Conservation (phyloP, 64 coral and sea anemone species). For the Acropora tenuis region DNA sequence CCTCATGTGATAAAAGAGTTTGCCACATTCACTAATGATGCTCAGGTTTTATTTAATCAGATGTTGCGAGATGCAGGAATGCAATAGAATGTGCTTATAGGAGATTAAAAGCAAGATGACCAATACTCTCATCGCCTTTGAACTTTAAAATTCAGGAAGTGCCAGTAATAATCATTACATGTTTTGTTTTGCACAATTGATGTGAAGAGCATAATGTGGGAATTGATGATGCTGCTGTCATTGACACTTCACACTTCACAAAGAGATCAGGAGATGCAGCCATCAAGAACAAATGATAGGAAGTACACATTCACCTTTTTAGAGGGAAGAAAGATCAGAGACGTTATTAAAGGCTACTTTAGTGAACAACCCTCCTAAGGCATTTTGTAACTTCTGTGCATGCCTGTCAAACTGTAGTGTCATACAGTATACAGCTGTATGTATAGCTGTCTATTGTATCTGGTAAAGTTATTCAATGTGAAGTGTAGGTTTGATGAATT, state of each 20-base stretch:
- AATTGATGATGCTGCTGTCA: conserved; percentile 49
- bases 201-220: conserved; percentile 49
- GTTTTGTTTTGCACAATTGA: conserved; percentile 49
- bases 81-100: conserved; percentile 59
- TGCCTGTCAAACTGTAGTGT: too few relatives aligned
- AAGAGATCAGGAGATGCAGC: neutral
- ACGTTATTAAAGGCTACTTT: conserved; percentile 66
- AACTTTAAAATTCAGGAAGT: conserved; percentile 46
- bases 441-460: neutral
- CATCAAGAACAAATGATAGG: conserved; percentile 22
- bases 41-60: conserved; percentile 57
- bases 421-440: too few relatives aligned
- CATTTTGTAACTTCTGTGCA: too few relatives aligned
- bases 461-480: conserved; percentile 2
- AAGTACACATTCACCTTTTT: conserved; percentile 59
- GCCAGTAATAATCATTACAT: conserved; percentile 21
- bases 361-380: conserved; percentile 23
- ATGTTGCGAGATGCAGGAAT: conserved; percentile 65
- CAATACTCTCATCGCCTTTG: conserved; percentile 16
- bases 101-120: conserved; percentile 33
- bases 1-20: conserved; percentile 61
- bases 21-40: conserved; percentile 3
- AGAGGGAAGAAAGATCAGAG: conserved; percentile 30
- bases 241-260: neutral
- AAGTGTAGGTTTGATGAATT: conserved; percentile 5